phyloP scores from a whole-genome alignment of 1,140 invertebrate genomes.

The Dendroctonus valens region DNA sequence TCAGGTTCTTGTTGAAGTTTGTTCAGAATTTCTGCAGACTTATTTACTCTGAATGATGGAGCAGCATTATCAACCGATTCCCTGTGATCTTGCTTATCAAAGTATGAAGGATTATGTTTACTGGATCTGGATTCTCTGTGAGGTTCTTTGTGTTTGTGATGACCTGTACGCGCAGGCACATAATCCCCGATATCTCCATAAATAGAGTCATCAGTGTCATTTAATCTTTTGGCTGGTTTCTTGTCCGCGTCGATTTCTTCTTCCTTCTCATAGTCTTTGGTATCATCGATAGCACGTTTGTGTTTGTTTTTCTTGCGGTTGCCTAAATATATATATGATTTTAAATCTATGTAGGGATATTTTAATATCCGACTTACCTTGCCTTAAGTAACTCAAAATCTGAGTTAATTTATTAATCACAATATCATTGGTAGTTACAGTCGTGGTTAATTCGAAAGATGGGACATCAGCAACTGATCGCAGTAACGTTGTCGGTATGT shows the following conservation, averaged over 20 bases:
- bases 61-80: slow-evolving; percentile 42
- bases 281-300: slow-evolving; percentile 60
- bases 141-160: slow-evolving; percentile 35
- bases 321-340: too few relatives aligned
- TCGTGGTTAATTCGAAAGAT: slow-evolving; percentile 71
- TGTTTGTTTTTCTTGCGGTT: slow-evolving; percentile 73
- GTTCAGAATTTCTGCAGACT: slow-evolving; percentile 61
- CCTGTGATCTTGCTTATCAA: slow-evolving; percentile 55
- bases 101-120: slow-evolving; percentile 52
- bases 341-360: too few relatives aligned
- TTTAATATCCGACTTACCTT: too few relatives aligned
- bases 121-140: slow-evolving; percentile 38
- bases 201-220: slow-evolving; percentile 67
- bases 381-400: slow-evolving; percentile 91
- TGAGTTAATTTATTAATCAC: slow-evolving; percentile 97
- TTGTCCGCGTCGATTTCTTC: slow-evolving; percentile 29
- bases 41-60: slow-evolving; percentile 44
- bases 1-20: slow-evolving; percentile 80
- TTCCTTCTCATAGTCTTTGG: slow-evolving; percentile 39
- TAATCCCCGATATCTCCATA: slow-evolving; percentile 96
- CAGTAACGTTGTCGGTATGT: slow-evolving; percentile 95
- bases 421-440: slow-evolving; percentile 90
- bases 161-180: slow-evolving; percentile 57
- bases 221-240: slow-evolving; percentile 36
- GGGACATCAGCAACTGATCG: slow-evolving; percentile 94